Evolutionary conservation across 2,113 vertebrate species (phyloP).

Genomic region (Nematolebias whitei): DNA sequence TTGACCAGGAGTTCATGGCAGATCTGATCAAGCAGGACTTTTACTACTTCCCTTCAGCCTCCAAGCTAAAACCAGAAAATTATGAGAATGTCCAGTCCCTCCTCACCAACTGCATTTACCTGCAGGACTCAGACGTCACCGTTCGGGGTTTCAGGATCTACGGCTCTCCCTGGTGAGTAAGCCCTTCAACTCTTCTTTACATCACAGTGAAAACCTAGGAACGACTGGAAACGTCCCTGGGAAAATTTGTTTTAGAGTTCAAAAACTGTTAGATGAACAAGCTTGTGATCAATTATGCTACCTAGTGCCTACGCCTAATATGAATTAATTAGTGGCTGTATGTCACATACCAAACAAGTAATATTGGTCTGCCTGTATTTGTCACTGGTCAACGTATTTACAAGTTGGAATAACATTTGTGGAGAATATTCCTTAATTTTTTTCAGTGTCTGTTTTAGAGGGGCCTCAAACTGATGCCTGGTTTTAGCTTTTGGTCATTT

Average conservation of each 20-base stretch:
- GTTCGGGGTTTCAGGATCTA: slow-evolving; percentile 94
- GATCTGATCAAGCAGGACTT: slow-evolving; percentile 99
- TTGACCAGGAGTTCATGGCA: slow-evolving; percentile 98
- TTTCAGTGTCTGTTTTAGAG: too few relatives aligned
- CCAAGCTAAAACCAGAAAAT: slow-evolving; percentile 95
- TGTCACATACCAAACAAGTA: too few relatives aligned
- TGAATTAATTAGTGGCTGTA: background rate
- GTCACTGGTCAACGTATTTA: too few relatives aligned
- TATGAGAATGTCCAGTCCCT: slow-evolving; percentile 96
- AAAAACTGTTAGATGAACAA: background rate
- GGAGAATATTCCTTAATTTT: too few relatives aligned
- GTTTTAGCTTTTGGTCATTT: too few relatives aligned
- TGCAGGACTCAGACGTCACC: slow-evolving; percentile 95
- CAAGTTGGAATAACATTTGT: too few relatives aligned
- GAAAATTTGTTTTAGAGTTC: background rate
- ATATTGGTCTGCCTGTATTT: too few relatives aligned
- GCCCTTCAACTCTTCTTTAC: background rate
- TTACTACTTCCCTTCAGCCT: slow-evolving; percentile 97
- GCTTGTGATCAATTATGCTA: background rate
- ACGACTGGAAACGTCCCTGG: too few relatives aligned
- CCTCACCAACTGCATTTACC: slow-evolving; percentile 98
- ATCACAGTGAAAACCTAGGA: background rate
- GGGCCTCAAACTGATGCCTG: too few relatives aligned
- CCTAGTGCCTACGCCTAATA: too few relatives aligned
- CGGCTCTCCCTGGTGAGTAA: slow-evolving; percentile 93